Base-by-base conservation (phyloP, 2,113 vertebrate genomes). In the Irena cyanogastra region DNA sequence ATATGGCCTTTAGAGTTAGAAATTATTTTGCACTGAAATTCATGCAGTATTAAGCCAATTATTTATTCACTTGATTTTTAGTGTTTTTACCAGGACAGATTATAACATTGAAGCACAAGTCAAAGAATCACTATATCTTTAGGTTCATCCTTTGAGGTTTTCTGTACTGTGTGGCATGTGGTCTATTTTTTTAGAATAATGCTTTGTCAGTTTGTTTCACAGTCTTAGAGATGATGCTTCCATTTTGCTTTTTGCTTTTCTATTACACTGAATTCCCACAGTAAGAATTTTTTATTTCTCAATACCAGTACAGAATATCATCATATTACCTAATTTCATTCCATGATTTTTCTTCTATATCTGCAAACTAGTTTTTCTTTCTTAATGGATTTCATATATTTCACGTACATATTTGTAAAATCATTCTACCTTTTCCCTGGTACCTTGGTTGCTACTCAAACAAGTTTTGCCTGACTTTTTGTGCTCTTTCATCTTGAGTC, bases 91-190 rank as follows among this genome's bases (percentile, higher is more conserved):
- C 17, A 79, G 83, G 27, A 52, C 70, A 90, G 59, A 92, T 94
- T 91, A 92, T 96, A 91, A 68, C 84, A 18, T n/a, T 91, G 88
- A 96, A 80, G 90, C 71, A 93, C 71, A 89, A 83, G 93, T 53
- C 3, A 2, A 87, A 66, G 53, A 86, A 77, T 91, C 71, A 69
- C 71, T 71, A 3, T 24, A 31, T 95, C 66, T 93, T 75, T 57
- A 56, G 22, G 12, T 60, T 81, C n/a, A 33, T 66, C 16, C 47
- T 77, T 69, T 42, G 83, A 53, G 17, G 10, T 41, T 86, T 92
- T 85, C 49, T 79, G n/a, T 35, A 31, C 56, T 54, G 9, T 44
- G 26, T 92, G 65, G 3, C n/a, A 11, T 64, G 27, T 37, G 33
- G 23, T 94, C 6, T 75, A 7, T 61, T 78, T 90, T 77, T 79